Evolutionary conservation across 2,113 vertebrate species (phyloP), one percentile per base, ranked within the genome.

Genomic region (Calonectris borealis): DNA sequence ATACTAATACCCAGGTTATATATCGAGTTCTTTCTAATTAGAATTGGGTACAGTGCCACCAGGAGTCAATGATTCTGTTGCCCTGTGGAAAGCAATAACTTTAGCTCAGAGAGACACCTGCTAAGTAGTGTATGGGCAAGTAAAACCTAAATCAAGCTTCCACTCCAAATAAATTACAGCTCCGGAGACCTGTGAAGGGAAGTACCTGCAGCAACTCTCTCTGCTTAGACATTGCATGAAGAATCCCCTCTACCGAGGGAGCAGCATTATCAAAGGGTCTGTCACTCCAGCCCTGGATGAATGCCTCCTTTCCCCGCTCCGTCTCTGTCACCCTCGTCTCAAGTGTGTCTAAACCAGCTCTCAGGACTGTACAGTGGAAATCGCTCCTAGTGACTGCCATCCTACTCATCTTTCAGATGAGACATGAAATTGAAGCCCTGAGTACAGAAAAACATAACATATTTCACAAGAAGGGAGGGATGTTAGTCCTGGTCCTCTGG

Each of bases 141-240:
- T 88, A 83, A 96, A 94, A 94, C 51, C 75, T 97, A 96, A 97
- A 95, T 95, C 86, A 97, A 80, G 58, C 58, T 94, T 91, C 81
- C 54, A 48, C 70, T 94, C 73, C 91, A 94, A 77, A 93, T 95
- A 96, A 95, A 95, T 96, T 94, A 95, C 78, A 36, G 71, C 40
- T 91, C 62, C 1, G 0, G 86, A 96, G 89, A 93, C 55, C 87
- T 83, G 81, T 80, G 84, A 94, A 89, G 57, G 61, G 69, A 96
- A 87, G 26, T 73, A 88, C 86, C 94, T 83, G 52, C 84, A 95
- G 94, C 86, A 94, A 31, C 81, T 80, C 62, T 92, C 65, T 88
- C 58, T 91, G 32, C 87, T 95, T 83, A 91, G 84, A 81, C 84
- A 66, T 15, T 66, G 51, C 78, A 92, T 95, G 90, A 97, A 90